phyloP scores from a whole-genome alignment of 35 echinoderm and acorn worm species.

The Patiria miniata region DNA sequence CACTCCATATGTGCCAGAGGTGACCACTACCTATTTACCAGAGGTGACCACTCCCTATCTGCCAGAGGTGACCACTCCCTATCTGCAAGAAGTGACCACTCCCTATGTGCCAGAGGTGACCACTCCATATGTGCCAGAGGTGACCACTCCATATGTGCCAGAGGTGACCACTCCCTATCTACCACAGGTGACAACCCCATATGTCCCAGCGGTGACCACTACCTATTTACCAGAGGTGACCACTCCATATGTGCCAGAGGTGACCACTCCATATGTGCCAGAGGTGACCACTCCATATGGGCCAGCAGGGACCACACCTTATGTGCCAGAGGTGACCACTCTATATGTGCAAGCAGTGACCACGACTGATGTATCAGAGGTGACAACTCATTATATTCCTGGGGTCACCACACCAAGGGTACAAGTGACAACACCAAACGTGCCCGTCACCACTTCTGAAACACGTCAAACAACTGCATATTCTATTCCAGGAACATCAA shows the following conservation, averaged over 20 bases:
- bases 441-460: background rate
- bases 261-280: background rate
- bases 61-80: conserved; percentile 24
- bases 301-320: conserved; percentile 3
- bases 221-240: background rate
- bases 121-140: background rate
- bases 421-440: conserved; percentile 12
- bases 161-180: too few relatives aligned
- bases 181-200: background rate
- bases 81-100: conserved; percentile 24
- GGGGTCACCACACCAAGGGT: conserved; percentile 24
- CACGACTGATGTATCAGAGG: too few relatives aligned
- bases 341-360: background rate
- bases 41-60: conserved; percentile 30
- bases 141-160: too few relatives aligned
- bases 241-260: background rate
- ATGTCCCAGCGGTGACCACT: background rate
- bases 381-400: too few relatives aligned
- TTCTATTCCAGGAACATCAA: background rate
- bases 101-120: conserved; percentile 22
- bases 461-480: background rate
- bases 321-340: background rate
- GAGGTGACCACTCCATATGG: too few relatives aligned
- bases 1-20: conserved; percentile 12
- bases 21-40: conserved; percentile 9